Evolutionary conservation across 2,797 vertebrate species (phyloP).

Genomic region (Catostomus latipinnis): DNA sequence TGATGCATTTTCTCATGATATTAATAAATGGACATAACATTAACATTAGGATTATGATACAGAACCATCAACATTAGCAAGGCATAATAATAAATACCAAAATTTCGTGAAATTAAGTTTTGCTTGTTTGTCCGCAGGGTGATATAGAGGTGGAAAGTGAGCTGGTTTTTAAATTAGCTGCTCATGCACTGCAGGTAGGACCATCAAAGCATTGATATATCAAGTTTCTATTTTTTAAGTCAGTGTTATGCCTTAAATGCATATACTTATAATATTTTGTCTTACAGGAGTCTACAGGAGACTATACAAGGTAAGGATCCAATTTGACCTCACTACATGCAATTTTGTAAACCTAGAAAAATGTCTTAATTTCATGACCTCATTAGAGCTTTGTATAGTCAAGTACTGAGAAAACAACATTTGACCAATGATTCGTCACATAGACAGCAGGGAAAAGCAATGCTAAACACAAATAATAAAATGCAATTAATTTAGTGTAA

Average conservation of each 20-base stretch:
- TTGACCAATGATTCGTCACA: too few relatives aligned
- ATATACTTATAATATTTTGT: constrained; percentile 51
- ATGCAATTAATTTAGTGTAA: too few relatives aligned
- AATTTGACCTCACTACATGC: not conserved
- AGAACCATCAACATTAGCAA: not conserved
- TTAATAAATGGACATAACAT: not conserved
- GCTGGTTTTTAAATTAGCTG: constrained; percentile 93
- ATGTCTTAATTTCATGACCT: not conserved
- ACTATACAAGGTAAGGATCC: constrained; percentile 82
- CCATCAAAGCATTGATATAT: constrained; percentile 73
- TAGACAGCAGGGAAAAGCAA: too few relatives aligned
- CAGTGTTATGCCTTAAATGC: constrained; percentile 20
- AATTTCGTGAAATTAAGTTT: not conserved
- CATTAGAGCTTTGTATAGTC: too few relatives aligned
- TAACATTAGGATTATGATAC: not conserved
- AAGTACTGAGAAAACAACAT: too few relatives aligned
- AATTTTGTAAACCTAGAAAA: not conserved
- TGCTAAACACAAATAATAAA: too few relatives aligned
- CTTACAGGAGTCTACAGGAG: constrained; percentile 93
- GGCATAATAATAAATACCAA: not conserved
- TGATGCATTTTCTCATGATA: not conserved
- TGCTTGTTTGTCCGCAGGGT: constrained; percentile 77
- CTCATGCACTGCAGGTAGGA: constrained; percentile 91
- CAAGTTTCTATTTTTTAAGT: not conserved
- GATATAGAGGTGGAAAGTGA: constrained; percentile 95